Conservation (phyloP, 2,113 vertebrate species). For the Grus americana region DNA sequence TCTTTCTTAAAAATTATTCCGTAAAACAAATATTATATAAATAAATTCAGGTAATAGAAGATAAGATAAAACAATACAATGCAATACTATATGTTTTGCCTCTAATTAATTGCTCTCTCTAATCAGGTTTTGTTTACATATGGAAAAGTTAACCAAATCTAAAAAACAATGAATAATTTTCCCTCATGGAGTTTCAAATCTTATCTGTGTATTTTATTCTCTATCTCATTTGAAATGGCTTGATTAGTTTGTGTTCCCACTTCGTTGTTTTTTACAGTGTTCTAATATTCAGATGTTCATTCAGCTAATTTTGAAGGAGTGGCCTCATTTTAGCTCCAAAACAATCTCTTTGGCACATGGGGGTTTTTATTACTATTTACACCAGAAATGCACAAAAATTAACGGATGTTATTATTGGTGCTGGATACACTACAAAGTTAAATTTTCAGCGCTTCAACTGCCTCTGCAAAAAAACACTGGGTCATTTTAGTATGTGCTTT, state of each 20-base stretch:
- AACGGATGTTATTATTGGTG: not conserved
- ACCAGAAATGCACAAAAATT: not conserved
- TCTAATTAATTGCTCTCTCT: not conserved
- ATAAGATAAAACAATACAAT: not conserved
- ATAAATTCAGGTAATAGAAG: not conserved
- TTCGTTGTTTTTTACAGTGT: not conserved
- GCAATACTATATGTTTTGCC: not conserved
- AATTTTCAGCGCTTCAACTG: not conserved
- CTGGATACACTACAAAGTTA: not conserved
- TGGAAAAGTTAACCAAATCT: not conserved
- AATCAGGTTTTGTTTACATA: not conserved
- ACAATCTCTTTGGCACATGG: not conserved
- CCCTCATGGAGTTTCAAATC: not conserved
- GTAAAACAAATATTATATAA: not conserved
- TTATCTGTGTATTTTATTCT: not conserved
- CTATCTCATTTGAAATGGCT: not conserved
- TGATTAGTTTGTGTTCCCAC: not conserved
- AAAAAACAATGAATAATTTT: not conserved
- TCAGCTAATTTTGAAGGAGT: not conserved
- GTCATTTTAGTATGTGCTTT: not conserved
- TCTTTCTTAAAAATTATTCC: not conserved
- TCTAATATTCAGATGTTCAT: not conserved
- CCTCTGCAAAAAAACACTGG: not conserved
- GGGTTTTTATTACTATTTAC: not conserved
- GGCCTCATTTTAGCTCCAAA: not conserved